Percentiles rank a stretch among this genome's conserved stretches.
Conservation (phyloP, 2,888 invertebrate species). For the Noctuana brunneofusca region DNA sequence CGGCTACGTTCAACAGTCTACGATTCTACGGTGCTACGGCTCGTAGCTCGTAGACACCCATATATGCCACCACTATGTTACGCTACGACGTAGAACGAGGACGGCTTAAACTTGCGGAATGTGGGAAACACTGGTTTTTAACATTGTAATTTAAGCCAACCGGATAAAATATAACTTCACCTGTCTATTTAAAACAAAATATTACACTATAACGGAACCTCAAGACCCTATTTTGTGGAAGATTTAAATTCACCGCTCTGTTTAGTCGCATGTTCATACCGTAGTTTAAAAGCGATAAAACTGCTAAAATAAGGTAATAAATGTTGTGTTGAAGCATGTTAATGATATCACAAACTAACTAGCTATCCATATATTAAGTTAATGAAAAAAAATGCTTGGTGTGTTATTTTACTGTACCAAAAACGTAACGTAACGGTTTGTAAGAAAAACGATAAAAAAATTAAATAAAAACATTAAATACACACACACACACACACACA, state of each 20-base stretch:
- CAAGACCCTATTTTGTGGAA: slow-evolving; percentile 32
- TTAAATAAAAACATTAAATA: too few species aligned
- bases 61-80: slow-evolving; percentile 29
- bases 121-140: slow-evolving; percentile 34
- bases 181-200: slow-evolving; percentile 36
- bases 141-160: slow-evolving; percentile 32
- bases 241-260: slow-evolving; percentile 32
- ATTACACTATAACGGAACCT: slow-evolving; percentile 34
- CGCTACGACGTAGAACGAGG: slow-evolving; percentile 37
- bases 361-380: slow-evolving; percentile 4
- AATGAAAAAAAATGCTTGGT: background rate
- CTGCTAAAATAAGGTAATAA: slow-evolving; percentile 28
- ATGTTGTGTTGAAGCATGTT: slow-evolving; percentile 22
- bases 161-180: slow-evolving; percentile 33
- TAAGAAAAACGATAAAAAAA: too few species aligned
- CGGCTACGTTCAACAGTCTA: slow-evolving; percentile 54
- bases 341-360: slow-evolving; percentile 17
- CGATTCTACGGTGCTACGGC: slow-evolving; percentile 41
- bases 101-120: slow-evolving; percentile 31
- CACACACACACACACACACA: too few species aligned
- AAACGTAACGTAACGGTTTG: too few species aligned
- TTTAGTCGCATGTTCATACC: slow-evolving; percentile 30
- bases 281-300: slow-evolving; percentile 33
- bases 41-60: slow-evolving; percentile 39
- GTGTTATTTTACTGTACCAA: background rate